Conservation (phyloP, 2,797 vertebrate species). For the Platalea minor region DNA sequence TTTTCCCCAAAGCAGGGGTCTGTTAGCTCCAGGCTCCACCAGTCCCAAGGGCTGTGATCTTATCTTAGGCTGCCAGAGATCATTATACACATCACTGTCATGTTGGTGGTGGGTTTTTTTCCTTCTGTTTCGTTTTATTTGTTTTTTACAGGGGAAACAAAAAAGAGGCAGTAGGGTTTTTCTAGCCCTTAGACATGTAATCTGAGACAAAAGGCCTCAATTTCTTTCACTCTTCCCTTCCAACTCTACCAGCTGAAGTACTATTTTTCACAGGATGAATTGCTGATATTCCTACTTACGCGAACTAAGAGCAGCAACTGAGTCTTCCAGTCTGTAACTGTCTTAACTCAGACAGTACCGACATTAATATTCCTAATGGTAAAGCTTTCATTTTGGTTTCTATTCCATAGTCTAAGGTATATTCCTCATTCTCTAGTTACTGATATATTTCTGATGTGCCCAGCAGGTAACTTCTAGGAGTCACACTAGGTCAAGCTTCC, state of each 20-base stretch:
- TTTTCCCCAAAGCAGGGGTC: conserved; percentile 57
- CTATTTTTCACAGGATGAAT: conserved; percentile 1
- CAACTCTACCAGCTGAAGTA: neutral
- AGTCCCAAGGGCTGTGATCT: conserved; percentile 50
- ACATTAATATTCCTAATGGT: conserved; percentile 38
- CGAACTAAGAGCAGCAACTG: neutral
- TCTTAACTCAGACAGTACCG: neutral
- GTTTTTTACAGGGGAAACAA: neutral
- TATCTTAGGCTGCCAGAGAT: conserved; percentile 51
- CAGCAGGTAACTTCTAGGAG: conserved; percentile 47
- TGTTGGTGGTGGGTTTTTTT: neutral
- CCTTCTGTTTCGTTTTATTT: conserved; percentile 35
- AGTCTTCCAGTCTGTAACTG: neutral
- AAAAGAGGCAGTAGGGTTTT: neutral
- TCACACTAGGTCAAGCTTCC: conserved; percentile 28
- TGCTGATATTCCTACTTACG: neutral
- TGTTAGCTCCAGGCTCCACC: conserved; percentile 26
- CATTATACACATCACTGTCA: conserved; percentile 55
- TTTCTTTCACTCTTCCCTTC: conserved; percentile 1
- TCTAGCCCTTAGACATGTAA: conserved; percentile 30
- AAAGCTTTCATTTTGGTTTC: conserved; percentile 44
- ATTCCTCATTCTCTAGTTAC: conserved; percentile 48
- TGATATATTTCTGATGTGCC: conserved; percentile 39
- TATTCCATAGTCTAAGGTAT: neutral
- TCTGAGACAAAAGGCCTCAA: neutral